A percentile compares a stretch with the other conserved stretches of the same genome.
These are phyloP conservation scores for Troides aeacus DNA, from an alignment of 2,888 invertebrate species.

Conservation along the genomic window DNA sequence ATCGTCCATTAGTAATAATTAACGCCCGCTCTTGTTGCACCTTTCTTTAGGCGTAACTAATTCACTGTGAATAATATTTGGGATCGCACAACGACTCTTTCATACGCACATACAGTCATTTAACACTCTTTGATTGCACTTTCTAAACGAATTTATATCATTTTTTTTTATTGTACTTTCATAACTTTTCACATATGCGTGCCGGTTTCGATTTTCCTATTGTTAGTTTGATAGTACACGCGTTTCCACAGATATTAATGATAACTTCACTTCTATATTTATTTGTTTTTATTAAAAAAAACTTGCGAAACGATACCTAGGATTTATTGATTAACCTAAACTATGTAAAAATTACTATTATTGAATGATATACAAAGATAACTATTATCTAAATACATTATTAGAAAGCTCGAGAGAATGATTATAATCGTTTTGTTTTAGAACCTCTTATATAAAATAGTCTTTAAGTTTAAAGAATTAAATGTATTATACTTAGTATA, in stretches of 20 bases:
- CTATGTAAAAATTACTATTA: too few relatives aligned
- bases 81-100: constrained; percentile 38
- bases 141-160: constrained; percentile 40
- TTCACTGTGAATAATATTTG: constrained; percentile 35
- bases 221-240: constrained; percentile 12
- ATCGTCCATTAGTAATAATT: constrained; percentile 45
- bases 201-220: constrained; percentile 26
- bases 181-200: constrained; percentile 27
- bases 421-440: too few relatives aligned
- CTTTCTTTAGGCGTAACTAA: constrained; percentile 37
- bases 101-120: constrained; percentile 37
- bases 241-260: background rate
- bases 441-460: too few relatives aligned
- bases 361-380: too few relatives aligned
- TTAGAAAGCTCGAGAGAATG: too few relatives aligned
- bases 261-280: too few relatives aligned
- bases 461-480: too few relatives aligned
- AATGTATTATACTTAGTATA: too few relatives aligned
- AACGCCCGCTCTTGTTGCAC: constrained; percentile 35
- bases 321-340: too few relatives aligned
- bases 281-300: too few relatives aligned
- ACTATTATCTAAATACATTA: too few relatives aligned
- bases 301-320: too few relatives aligned
- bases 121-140: constrained; percentile 37
- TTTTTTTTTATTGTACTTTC: constrained; percentile 36